phyloP scores from a whole-genome alignment of 2,888 invertebrate species.

The Cremastinae sp. region DNA sequence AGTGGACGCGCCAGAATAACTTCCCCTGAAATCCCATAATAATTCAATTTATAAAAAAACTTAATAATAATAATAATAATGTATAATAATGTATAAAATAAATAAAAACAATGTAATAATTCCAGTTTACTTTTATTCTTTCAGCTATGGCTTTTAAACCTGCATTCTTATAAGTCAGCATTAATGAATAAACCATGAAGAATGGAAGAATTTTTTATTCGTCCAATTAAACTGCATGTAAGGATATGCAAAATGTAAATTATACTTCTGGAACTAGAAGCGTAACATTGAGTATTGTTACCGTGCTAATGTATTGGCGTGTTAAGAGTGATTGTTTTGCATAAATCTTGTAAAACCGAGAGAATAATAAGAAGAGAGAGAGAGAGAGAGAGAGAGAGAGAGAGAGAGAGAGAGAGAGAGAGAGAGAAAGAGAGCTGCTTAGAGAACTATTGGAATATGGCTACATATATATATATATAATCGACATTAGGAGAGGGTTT shows the following conservation, averaged over 20 bases:
- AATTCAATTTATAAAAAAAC: background rate
- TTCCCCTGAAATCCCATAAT: conserved; percentile 82
- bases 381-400: conserved; percentile 16
- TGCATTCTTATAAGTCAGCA: background rate
- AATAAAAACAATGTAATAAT: background rate
- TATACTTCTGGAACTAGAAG: conserved; percentile 25
- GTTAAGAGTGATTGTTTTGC: conserved; percentile 55
- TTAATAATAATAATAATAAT: conserved; percentile 12
- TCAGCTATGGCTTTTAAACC: background rate
- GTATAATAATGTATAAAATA: background rate
- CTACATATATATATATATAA: too few relatives aligned
- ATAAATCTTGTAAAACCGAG: conserved; percentile 49
- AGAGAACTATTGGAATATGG: background rate
- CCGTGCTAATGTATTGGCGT: conserved; percentile 28
- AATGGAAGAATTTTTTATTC: conserved; percentile 59
- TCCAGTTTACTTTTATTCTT: background rate
- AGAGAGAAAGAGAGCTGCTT: background rate
- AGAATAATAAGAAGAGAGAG: background rate
- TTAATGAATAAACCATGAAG: conserved; percentile 57
- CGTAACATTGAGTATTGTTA: conserved; percentile 29
- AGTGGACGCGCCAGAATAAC: conserved; percentile 87
- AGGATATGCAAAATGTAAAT: conserved; percentile 48
- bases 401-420: background rate
- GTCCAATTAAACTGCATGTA: conserved; percentile 29
- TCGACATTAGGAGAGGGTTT: conserved; percentile 1